Evolutionary conservation across 23 tunicate genomes (phyloP), one percentile per base, ranked within the genome.

Genomic region (Clavelina lepadiformis): DNA sequence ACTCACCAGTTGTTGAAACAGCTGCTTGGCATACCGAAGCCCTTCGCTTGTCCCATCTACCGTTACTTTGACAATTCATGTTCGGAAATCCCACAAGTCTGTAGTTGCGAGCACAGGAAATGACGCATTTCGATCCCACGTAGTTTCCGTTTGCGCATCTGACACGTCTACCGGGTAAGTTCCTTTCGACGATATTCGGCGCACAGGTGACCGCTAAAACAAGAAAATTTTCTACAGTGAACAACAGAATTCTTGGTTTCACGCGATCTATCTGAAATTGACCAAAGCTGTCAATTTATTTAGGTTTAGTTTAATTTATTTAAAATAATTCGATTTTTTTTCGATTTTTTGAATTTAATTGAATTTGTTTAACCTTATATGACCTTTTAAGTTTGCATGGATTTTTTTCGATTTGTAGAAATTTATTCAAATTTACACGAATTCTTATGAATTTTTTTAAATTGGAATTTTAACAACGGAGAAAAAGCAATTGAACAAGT

Each of bases 101-200:
- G 28, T 68, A 61, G 5, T 65, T 72, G 2, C 11, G 22, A 1
- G 66, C 35, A 27, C 93, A 85, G 1, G 73, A 32, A 52, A 69
- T 69, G 0, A 35, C 63, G 38, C 93, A 85, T 46, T 68, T 69
- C 30, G 93, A 85, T 36, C 93, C 93, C 19, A 85, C 93, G 28
- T 19, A 45, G 5, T 21, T 38, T 4, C 79, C 79, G n/a, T 51
- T 62, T 27, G 71, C 59, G 36, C 93, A 85, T 4, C 65, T 51
- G 25, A 85, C 36, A 36, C 19, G 65, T 33, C 64, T 51, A 3
- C 68, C 72, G 27, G 61, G 28, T 5, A 46, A 53, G 35, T 4
- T 27, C 28, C 29, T 46, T 8, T 5, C n/a, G 2, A 26, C 3
- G 22, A 46, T 6, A 21, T 33, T 54, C 7, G 64, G 64, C 15